Evolutionary conservation across 1,140 invertebrate genomes (phyloP).

Genomic region (Diorhabda sublineata): DNA sequence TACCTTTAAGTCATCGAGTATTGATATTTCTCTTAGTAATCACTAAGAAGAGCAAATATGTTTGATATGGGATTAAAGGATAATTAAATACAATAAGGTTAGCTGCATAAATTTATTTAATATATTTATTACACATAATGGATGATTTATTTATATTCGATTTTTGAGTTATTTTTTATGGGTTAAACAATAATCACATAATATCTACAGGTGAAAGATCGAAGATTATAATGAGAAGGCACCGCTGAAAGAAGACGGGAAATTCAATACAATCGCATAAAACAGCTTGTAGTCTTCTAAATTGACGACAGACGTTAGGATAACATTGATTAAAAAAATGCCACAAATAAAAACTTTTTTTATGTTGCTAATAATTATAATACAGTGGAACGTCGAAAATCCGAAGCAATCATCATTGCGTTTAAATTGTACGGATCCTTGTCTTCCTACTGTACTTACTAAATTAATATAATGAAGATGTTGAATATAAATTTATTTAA

Average conservation of each 20-base stretch:
- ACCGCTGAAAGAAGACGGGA: constrained; percentile 48
- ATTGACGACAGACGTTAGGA: constrained; percentile 9
- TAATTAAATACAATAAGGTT: background rate
- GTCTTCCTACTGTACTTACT: no score
- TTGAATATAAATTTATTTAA: no score
- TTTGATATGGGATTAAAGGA: no score
- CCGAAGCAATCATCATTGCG: no score
- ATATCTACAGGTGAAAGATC: constrained; percentile 42
- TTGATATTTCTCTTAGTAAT: no score
- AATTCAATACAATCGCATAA: constrained; percentile 35
- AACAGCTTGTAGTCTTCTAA: constrained; percentile 30
- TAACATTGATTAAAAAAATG: no score
- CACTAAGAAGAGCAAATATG: no score
- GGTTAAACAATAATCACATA: constrained; percentile 23
- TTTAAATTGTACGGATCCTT: no score
- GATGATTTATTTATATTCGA: constrained; percentile 23
- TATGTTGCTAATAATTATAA: no score
- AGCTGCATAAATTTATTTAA: constrained; percentile 38
- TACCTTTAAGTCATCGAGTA: no score
- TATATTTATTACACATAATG: constrained; percentile 40
- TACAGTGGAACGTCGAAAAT: no score
- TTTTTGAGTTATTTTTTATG: constrained; percentile 18
- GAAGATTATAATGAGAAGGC: constrained; percentile 46
- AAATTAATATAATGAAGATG: no score
- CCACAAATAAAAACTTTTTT: background rate